phyloP scores from a whole-genome alignment of 1,140 invertebrate genomes.

The Episyrphus balteatus region DNA sequence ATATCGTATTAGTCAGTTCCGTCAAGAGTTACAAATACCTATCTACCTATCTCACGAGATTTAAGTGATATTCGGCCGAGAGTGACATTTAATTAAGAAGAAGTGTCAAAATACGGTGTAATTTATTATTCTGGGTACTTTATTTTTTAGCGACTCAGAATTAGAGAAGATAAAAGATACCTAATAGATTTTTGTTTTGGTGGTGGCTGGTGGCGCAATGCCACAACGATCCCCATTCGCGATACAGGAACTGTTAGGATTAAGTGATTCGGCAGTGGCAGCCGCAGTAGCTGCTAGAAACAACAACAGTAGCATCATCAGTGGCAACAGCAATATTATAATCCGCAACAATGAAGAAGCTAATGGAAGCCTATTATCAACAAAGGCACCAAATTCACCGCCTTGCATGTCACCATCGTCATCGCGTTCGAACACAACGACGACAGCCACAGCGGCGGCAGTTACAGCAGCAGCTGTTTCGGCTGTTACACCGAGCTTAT shows the following conservation, averaged over 20 bases:
- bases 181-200: no score
- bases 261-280: slow-evolving; percentile 42
- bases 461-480: slow-evolving; percentile 22
- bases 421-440: not conserved
- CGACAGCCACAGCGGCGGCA: slow-evolving; percentile 1
- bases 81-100: no score
- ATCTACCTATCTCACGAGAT: no score
- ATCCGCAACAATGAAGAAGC: slow-evolving; percentile 1
- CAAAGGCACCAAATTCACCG: slow-evolving; percentile 8
- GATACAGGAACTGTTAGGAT: slow-evolving; percentile 78
- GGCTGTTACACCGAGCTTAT: slow-evolving; percentile 33
- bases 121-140: no score
- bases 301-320: slow-evolving; percentile 18
- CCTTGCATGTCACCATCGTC: slow-evolving; percentile 15
- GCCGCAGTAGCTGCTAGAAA: slow-evolving; percentile 23
- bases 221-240: slow-evolving; percentile 82
- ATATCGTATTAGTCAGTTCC: no score
- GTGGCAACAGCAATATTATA: slow-evolving; percentile 16
- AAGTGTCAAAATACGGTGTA: no score
- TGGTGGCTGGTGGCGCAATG: slow-evolving; percentile 37
- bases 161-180: no score
- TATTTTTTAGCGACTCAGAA: no score
- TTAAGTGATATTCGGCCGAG: no score
- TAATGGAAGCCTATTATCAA: not conserved
- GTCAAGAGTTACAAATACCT: no score